A percentile compares a stretch with the other conserved stretches of the same genome.
Evolutionary conservation across 2,797 vertebrate genomes (phyloP).

Genomic region (Chromobotia macracanthus): DNA sequence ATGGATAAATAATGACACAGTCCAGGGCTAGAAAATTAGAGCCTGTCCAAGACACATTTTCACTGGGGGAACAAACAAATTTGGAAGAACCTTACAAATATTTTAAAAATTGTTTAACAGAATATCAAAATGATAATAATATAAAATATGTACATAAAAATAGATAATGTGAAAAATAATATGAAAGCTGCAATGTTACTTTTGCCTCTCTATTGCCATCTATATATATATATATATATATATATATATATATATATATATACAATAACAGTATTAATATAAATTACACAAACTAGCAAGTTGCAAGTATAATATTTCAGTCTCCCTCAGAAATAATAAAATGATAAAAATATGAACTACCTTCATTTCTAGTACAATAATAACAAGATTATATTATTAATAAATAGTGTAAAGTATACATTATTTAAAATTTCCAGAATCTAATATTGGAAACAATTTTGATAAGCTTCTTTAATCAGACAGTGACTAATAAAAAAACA

Average conservation of each 20-base stretch:
- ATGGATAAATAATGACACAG: constrained; percentile 55
- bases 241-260: no score
- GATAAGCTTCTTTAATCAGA: no score
- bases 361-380: neutral
- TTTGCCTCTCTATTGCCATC: no score
- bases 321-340: neutral
- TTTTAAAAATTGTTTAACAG: neutral
- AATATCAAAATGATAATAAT: neutral
- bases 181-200: no score
- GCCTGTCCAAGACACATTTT: constrained; percentile 12
- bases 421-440: no score
- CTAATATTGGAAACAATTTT: no score
- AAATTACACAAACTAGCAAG: no score
- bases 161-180: neutral
- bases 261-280: no score
- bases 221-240: no score
- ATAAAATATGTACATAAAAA: neutral
- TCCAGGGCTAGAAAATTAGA: constrained; percentile 36
- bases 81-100: neutral
- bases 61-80: neutral
- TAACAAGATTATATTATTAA: no score
- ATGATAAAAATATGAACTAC: neutral
- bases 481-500: neutral
- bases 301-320: no score
- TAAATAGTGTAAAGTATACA: no score